These are phyloP conservation scores for Gopherus flavomarginatus DNA, from an alignment of 2,113 vertebrate species.

Conservation along the genomic window DNA sequence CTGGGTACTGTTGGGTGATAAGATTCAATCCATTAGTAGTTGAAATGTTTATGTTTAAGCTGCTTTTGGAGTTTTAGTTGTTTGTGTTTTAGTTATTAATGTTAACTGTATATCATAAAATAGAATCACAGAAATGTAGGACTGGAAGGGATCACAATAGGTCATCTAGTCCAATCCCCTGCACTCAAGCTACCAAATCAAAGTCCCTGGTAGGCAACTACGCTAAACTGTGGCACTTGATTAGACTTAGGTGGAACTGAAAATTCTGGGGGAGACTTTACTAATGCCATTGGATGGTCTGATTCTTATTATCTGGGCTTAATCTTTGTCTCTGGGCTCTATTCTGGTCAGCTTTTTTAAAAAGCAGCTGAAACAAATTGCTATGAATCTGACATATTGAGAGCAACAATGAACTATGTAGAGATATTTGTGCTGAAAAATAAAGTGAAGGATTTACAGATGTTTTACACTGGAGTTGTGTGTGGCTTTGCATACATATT, in stretches of 20 bases:
- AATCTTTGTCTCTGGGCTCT: background rate
- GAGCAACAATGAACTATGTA: background rate
- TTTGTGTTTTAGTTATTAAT: background rate
- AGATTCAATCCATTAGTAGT: background rate
- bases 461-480: background rate
- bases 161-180: background rate
- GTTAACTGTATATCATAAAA: background rate
- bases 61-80: background rate
- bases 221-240: background rate
- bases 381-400: background rate
- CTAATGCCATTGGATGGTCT: background rate
- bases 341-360: background rate
- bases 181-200: background rate
- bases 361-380: background rate
- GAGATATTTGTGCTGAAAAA: background rate
- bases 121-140: background rate
- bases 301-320: background rate
- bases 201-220: background rate
- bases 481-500: background rate
- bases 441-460: background rate
- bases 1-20: background rate
- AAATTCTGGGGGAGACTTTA: background rate
- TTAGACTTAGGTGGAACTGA: background rate
- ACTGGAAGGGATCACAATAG: too few relatives aligned
- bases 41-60: background rate